Percentiles rank a stretch among this genome's conserved stretches.
Evolutionary conservation across 2,797 vertebrate species (phyloP).

Genomic region (Notoglanidium macrostoma): DNA sequence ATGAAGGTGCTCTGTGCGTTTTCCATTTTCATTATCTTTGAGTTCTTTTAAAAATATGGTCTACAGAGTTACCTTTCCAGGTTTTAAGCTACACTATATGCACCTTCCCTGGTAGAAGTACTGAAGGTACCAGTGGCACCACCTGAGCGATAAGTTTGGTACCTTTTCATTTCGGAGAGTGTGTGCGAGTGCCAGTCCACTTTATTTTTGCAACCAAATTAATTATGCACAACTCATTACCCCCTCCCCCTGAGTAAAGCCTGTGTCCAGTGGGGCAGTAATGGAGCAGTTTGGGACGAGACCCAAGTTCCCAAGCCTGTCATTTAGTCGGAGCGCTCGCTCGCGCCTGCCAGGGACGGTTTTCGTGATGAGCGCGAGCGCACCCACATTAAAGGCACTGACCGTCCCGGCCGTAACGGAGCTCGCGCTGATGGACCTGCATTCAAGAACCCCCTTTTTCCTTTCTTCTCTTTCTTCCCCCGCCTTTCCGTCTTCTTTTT

Average conservation of each 20-base stretch:
- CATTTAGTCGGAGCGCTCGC: neutral
- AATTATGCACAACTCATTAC: constrained; percentile 39
- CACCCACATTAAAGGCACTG: constrained; percentile 14
- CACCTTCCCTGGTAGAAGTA: neutral
- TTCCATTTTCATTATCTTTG: no score
- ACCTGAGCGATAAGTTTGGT: neutral
- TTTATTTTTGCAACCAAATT: constrained; percentile 17
- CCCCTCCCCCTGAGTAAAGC: neutral
- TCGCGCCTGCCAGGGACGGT: constrained; percentile 28
- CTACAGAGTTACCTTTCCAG: neutral
- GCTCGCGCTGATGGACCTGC: constrained; percentile 28
- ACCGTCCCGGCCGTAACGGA: neutral
- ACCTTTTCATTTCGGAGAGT: neutral
- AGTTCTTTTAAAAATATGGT: neutral
- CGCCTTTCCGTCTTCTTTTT: constrained; percentile 27
- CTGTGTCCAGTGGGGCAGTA: constrained; percentile 27
- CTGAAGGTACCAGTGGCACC: neutral
- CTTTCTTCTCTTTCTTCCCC: neutral
- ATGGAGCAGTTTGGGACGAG: constrained; percentile 33
- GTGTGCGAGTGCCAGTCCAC: neutral
- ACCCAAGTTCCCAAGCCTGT: constrained; percentile 18
- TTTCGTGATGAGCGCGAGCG: constrained; percentile 27
- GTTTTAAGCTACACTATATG: neutral
- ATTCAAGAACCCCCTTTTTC: constrained; percentile 1
- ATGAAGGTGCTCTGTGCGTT: no score